Base-by-base conservation (phyloP, 2,797 vertebrate species). In the Epinephelus malabaricus region DNA sequence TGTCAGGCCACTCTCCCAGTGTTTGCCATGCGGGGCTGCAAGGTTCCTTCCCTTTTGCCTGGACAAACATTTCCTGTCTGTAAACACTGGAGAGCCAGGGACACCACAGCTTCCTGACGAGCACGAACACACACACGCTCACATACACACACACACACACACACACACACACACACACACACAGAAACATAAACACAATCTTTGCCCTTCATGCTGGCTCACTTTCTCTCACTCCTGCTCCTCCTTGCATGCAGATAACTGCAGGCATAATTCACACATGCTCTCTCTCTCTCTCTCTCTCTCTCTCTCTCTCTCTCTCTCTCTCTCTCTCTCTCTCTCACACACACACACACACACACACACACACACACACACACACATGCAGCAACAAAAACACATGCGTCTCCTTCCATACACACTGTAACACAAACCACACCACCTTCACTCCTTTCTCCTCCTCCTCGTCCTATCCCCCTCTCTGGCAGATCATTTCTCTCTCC, bases 21-120 rank as follows among this genome's bases (percentile, higher is more conserved):
- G 92, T 92, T 88, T 94, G 93, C 88, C 83, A 81, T 88, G 76
- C 49, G 69, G 86, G 87, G 83, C 79, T 69, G 86, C 69, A 73
- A 81, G 75, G 90, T 94, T 95, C 92, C 92, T 94, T 95, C 89
- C 93, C 88, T 91, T 90, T 90, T 88, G 85, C 89, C 86, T 89
- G 93, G 93, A 95, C 94, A 96, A 95, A 95, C 92, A 95, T 95
- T 95, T 96, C 93, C 94, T 95, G 91, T 88, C 88, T 89, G 93
- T 94, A 94, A 94, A 94, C 94, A 93, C 73, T 78, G 88, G 79
- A 88, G 82, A 91, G 79, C 85, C 86, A 83, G 90, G 87, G 88
- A 92, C 91, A 90, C 86, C 90, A 75, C 86, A 80, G 87, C 87
- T 94, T 94, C 93, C 92, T 90, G 83, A 87, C 64, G 34, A 78